Percentiles rank a stretch among this genome's conserved stretches.
Evolutionary conservation across 1,140 invertebrate genomes (phyloP).

Genomic region (Drosophila varians): DNA sequence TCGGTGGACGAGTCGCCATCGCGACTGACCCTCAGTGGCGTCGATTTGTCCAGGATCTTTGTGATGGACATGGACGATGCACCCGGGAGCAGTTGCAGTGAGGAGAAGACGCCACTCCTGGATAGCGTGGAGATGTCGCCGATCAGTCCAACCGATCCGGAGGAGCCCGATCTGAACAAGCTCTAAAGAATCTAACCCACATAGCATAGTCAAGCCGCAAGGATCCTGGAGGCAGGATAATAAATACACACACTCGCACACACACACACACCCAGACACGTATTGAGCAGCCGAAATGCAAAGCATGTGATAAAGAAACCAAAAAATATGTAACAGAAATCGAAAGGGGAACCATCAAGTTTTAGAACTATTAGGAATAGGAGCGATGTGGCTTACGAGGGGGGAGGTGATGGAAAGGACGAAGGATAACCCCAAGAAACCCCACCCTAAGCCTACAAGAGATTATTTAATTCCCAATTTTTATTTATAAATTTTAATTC

Average conservation of each 20-base stretch:
- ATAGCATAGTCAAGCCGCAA: neutral
- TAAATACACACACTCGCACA: conserved; percentile 17
- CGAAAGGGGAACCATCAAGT: conserved; percentile 50
- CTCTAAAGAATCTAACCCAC: conserved; percentile 47
- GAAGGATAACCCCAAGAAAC: neutral
- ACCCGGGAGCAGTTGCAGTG: conserved; percentile 68
- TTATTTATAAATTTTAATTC: neutral
- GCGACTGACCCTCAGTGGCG: conserved; percentile 63
- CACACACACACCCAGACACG: conserved; percentile 16
- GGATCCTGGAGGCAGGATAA: conserved; percentile 1
- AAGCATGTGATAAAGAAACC: conserved; percentile 75
- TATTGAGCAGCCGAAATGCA: conserved; percentile 63
- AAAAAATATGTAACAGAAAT: conserved; percentile 56
- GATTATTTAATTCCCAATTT: neutral
- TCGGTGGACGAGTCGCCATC: conserved; percentile 77
- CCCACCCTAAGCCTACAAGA: no score
- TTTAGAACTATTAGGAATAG: conserved; percentile 46
- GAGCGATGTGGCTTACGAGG: conserved; percentile 14
- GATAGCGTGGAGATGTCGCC: conserved; percentile 83
- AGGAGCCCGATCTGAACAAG: conserved; percentile 63
- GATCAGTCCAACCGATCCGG: conserved; percentile 81
- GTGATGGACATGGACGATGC: conserved; percentile 79
- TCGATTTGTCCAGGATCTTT: conserved; percentile 76
- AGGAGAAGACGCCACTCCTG: conserved; percentile 82
- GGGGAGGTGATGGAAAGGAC: neutral